phyloP scores from a whole-genome alignment of 2,113 vertebrate genomes.

The Solenodon paradoxus region DNA sequence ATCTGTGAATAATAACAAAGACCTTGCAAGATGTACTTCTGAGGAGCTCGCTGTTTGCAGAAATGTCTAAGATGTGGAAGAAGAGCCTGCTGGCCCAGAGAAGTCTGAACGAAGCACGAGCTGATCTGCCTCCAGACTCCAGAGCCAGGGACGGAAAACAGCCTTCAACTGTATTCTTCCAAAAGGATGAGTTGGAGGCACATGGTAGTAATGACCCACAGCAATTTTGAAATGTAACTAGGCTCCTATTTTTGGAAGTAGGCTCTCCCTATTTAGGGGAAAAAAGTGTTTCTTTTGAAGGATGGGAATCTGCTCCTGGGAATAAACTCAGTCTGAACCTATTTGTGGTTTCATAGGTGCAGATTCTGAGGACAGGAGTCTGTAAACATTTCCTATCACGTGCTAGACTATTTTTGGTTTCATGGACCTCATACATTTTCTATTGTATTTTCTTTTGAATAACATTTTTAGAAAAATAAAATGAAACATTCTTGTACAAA shows the following conservation, averaged over 20 bases:
- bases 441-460: background rate
- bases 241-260: background rate
- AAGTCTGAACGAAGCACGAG: background rate
- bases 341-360: background rate
- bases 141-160: background rate
- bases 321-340: background rate
- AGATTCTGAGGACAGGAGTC: background rate
- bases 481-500: background rate
- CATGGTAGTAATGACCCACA: background rate
- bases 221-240: background rate
- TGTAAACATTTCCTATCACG: background rate
- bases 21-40: background rate
- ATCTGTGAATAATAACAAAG: background rate
- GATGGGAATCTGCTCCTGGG: background rate
- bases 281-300: background rate
- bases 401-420: background rate
- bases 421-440: background rate
- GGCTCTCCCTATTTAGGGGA: fast-evolving
- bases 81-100: background rate
- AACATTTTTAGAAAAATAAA: background rate
- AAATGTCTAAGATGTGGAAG: background rate
- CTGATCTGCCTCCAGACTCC: background rate
- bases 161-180: background rate
- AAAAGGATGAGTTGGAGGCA: background rate
- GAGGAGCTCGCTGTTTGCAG: background rate